phyloP scores from a whole-genome alignment of 2,113 vertebrate genomes.

The Nycticorax nycticorax region DNA sequence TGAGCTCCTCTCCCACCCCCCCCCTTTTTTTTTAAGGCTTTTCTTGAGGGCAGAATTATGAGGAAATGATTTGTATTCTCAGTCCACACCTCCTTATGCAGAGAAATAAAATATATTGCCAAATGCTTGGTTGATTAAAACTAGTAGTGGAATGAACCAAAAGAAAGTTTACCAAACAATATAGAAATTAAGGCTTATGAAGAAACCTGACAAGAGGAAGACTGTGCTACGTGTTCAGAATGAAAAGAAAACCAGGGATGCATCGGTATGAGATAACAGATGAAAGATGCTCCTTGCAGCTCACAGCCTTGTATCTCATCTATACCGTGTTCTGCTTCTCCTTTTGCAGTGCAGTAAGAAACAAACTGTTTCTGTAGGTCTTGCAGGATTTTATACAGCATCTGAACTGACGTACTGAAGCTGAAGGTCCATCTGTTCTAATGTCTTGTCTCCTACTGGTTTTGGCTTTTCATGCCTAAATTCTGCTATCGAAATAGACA shows the following conservation, averaged over 20 bases:
- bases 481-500: background rate
- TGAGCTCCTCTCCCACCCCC: background rate
- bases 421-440: conserved; percentile 36
- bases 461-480: background rate
- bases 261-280: background rate
- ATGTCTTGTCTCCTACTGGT: background rate
- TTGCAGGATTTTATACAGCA: background rate
- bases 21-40: background rate
- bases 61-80: background rate
- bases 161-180: background rate
- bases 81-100: background rate
- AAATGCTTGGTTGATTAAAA: background rate
- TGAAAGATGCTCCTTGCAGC: background rate
- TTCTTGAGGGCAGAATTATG: background rate
- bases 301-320: background rate
- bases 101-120: background rate
- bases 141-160: background rate
- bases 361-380: background rate
- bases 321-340: background rate
- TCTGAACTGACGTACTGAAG: background rate
- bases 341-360: background rate
- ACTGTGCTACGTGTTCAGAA: background rate
- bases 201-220: background rate
- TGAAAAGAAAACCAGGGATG: background rate
- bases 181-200: background rate